phyloP scores from a whole-genome alignment of 2,888 invertebrate genomes.

The Amphipoea oculea region DNA sequence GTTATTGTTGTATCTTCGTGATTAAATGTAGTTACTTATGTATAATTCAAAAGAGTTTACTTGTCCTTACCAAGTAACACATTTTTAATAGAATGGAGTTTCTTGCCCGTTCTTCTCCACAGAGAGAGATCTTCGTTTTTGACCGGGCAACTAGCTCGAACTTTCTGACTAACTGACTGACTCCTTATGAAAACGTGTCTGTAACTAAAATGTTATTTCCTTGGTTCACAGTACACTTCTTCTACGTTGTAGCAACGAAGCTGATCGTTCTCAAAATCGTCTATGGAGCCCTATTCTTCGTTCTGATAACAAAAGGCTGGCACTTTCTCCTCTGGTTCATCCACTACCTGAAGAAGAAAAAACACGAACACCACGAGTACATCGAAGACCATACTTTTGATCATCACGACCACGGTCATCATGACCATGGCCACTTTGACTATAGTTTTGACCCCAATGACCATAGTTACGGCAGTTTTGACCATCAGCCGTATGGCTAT shows the following conservation, averaged over 20 bases:
- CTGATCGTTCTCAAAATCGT: slow-evolving; percentile 83
- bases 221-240: slow-evolving; percentile 84
- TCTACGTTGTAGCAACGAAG: slow-evolving; percentile 85
- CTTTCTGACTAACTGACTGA: neutral
- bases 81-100: neutral
- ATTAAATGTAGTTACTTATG: no score
- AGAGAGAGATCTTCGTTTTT: neutral
- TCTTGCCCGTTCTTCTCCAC: neutral
- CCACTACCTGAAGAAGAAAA: slow-evolving; percentile 83
- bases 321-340: slow-evolving; percentile 84
- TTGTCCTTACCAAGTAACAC: neutral
- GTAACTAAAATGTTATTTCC: slow-evolving; percentile 4
- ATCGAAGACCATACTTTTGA: slow-evolving; percentile 76
- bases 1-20: no score
- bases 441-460: slow-evolving; percentile 32
- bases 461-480: neutral
- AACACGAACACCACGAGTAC: slow-evolving; percentile 77
- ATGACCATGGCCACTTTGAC: slow-evolving; percentile 34
- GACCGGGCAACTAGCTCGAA: neutral
- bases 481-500: slow-evolving; percentile 55
- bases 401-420: slow-evolving; percentile 28
- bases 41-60: no score
- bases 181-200: no score
- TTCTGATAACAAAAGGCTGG: slow-evolving; percentile 82
- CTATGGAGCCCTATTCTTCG: slow-evolving; percentile 83